Percentiles rank a stretch among this genome's conserved stretches.
These are phyloP conservation scores for Macaca nemestrina DNA, from an alignment of 2,113 vertebrate genomes.

Conservation along the genomic window DNA sequence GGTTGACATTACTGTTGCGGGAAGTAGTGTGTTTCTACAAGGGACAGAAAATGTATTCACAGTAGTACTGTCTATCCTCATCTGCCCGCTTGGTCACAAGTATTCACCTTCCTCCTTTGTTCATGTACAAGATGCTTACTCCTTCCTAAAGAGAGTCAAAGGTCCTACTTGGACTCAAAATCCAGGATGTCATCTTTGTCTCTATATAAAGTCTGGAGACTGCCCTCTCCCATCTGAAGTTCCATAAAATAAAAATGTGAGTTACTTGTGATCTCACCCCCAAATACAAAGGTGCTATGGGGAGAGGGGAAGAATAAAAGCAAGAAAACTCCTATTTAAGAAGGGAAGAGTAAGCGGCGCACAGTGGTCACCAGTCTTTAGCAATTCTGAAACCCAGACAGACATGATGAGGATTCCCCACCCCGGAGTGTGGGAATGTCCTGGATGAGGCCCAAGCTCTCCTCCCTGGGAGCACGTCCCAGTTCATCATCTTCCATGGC, in stretches of 20 bases:
- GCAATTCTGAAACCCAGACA: not conserved
- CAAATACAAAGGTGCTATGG: rapidly evolving
- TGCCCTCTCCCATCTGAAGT: too few species aligned
- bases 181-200: not conserved
- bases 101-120: not conserved
- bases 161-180: not conserved
- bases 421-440: rapidly evolving
- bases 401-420: rapidly evolving
- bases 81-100: not conserved
- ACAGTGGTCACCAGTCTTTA: rapidly evolving
- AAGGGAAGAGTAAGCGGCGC: not conserved
- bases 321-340: rapidly evolving
- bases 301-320: rapidly evolving
- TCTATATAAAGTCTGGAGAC: not conserved
- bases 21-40: not conserved
- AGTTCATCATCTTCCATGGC: not conserved
- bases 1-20: too few species aligned
- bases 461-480: not conserved
- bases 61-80: not conserved
- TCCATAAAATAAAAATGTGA: not conserved
- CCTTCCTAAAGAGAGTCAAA: not conserved
- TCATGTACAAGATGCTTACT: rapidly evolving
- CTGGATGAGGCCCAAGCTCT: rapidly evolving
- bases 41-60: not conserved
- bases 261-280: rapidly evolving